These are phyloP conservation scores for Eilema griseolum DNA, from an alignment of 2,888 invertebrate genomes.

Conservation along the genomic window DNA sequence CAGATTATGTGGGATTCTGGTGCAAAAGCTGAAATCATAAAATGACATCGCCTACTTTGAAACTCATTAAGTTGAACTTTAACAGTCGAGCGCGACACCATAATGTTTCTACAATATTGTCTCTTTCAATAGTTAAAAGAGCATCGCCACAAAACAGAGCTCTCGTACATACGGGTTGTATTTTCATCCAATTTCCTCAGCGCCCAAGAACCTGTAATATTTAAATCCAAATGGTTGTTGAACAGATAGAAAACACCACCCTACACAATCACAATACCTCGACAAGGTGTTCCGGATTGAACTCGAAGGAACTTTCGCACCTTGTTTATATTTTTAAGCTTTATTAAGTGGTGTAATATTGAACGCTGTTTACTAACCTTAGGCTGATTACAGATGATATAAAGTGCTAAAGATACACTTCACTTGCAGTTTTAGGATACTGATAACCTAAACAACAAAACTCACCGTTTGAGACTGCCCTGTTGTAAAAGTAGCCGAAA, in stretches of 20 bases:
- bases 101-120: too few relatives aligned
- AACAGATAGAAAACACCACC: background rate
- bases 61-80: too few relatives aligned
- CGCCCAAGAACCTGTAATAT: background rate
- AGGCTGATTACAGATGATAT: background rate
- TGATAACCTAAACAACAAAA: too few relatives aligned
- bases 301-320: slow-evolving; percentile 8
- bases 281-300: slow-evolving; percentile 6
- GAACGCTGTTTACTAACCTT: slow-evolving; percentile 11
- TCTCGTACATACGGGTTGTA: background rate
- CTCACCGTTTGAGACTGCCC: too few relatives aligned
- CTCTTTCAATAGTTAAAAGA: background rate
- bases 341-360: slow-evolving; percentile 21
- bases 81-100: too few relatives aligned
- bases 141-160: background rate
- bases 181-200: background rate
- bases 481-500: too few relatives aligned
- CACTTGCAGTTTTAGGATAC: too few relatives aligned
- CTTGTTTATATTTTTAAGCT: slow-evolving; percentile 21
- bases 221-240: background rate
- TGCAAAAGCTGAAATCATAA: background rate
- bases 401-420: background rate
- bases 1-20: too few relatives aligned
- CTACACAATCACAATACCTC: background rate
- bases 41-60: background rate